Base-by-base conservation (phyloP, 2,888 invertebrate species). In the Standfussiana lucernea region DNA sequence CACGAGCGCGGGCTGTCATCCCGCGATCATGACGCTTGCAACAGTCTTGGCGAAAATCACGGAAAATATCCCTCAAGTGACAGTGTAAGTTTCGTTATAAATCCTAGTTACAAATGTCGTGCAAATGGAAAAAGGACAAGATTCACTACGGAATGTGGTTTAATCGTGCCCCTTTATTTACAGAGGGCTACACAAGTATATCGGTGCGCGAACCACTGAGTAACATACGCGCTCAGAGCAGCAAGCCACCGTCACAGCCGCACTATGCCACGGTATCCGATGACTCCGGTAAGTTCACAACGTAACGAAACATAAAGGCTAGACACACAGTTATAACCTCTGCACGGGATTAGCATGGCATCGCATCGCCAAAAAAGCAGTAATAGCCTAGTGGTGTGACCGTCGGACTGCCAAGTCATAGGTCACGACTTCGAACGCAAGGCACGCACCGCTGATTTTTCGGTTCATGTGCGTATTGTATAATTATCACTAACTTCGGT, bases 221-320 rank as follows among this genome's bases (percentile, higher is more conserved):
- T 88, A 96, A 96, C 87, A 97, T 97, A 70, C 93, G 97, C 18
- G 98, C 98, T 7, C 97, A 98, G 86, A 98, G 97, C 69, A 89
- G 75, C n/a, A 97, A 98, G 79, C 90, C 89, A 4, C 90, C 91
- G 0, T 93, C 96, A 50, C 95, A 95, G 79, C 92, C 97, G 88
- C 98, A 98, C 94, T 99, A 99, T 92, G 98, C 99, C n/a, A 98
- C 98, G 1, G 98, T 99, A 0, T 99, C 99, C 0, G 99, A 99
- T 93, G 99, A 99, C 95, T 99, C 99, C 62, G 98, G 98, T 98
- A 93, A 91, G 88, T 86, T 66, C 1, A 21, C 2, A 21, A 76
- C 24, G 5, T 10, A n/a, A n/a, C 53, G 5, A 53, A 53, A 11
- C n/a, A 13, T 24, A 50, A 50, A 10, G 8, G 8, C 11, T 42